Evolutionary conservation across 2,797 vertebrate species (phyloP).

Genomic region (Microtus agrestis): DNA sequence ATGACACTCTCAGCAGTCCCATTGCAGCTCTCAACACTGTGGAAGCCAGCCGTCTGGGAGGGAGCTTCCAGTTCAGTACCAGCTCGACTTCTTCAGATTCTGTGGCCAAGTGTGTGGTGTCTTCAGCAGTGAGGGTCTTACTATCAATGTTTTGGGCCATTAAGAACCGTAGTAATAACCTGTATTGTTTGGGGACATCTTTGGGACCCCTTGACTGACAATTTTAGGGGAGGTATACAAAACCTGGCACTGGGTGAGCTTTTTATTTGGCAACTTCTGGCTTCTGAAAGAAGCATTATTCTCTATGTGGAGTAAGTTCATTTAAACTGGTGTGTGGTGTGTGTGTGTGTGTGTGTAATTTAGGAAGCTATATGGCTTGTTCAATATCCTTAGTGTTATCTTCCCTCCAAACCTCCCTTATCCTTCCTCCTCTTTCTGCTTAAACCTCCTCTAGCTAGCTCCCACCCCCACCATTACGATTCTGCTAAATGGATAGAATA

Average conservation of each 20-base stretch:
- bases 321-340: no score
- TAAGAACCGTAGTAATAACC: not conserved
- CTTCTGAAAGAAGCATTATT: not conserved
- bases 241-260: not conserved
- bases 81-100: not conserved
- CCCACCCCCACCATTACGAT: not conserved
- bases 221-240: not conserved
- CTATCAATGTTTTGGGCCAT: not conserved
- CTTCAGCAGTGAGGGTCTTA: not conserved
- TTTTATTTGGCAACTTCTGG: not conserved
- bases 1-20: not conserved
- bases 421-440: not conserved
- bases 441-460: not conserved
- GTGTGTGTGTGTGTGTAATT: not conserved
- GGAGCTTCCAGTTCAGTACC: not conserved
- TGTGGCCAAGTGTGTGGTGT: not conserved
- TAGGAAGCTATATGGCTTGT: not conserved
- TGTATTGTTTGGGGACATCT: not conserved
- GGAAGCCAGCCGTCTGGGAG: not conserved
- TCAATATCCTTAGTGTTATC: not conserved
- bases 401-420: not conserved
- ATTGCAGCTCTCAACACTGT: no score
- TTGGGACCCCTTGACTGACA: not conserved
- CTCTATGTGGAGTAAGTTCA: not conserved
- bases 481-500: not conserved